phyloP scores from a whole-genome alignment of 2,113 vertebrate genomes.

The Poeciliopsis turrubarensis region DNA sequence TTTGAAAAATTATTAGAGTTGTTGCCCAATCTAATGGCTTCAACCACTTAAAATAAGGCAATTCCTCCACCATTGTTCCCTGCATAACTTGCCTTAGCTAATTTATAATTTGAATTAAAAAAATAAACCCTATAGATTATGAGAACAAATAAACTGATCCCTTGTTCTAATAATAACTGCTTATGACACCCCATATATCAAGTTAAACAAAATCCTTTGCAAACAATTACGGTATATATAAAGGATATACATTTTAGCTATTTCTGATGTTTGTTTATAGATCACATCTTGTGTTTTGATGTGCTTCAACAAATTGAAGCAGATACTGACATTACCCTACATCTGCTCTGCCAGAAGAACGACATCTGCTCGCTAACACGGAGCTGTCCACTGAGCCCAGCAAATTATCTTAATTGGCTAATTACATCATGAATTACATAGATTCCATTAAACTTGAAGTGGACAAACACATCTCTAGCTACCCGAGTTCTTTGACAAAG shows the following conservation, averaged over 20 bases:
- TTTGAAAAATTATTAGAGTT: neutral
- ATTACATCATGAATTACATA: conserved; percentile 31
- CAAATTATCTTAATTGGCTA: conserved; percentile 65
- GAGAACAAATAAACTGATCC: neutral
- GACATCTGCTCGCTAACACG: conserved; percentile 56
- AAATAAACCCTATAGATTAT: neutral
- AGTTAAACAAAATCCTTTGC: neutral
- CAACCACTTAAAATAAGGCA: too few species aligned
- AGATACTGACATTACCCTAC: conserved; percentile 52
- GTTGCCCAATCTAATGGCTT: too few species aligned
- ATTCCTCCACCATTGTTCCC: too few species aligned
- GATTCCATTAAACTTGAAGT: conserved; percentile 46
- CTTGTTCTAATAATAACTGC: neutral
- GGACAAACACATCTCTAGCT: conserved; percentile 6
- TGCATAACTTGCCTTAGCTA: neutral
- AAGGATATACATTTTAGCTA: too few species aligned
- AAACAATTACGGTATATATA: too few species aligned
- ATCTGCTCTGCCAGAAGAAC: conserved; percentile 55
- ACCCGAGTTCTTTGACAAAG: conserved; percentile 6
- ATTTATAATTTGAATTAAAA: conserved; percentile 13
- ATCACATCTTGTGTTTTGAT: conserved; percentile 18
- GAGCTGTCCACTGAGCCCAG: conserved; percentile 39
- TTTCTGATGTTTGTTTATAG: neutral
- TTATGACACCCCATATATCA: neutral
- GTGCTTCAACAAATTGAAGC: conserved; percentile 10